These are phyloP conservation scores for Blomia tropicalis DNA, from an alignment of 2,888 invertebrate species.

Conservation along the genomic window DNA sequence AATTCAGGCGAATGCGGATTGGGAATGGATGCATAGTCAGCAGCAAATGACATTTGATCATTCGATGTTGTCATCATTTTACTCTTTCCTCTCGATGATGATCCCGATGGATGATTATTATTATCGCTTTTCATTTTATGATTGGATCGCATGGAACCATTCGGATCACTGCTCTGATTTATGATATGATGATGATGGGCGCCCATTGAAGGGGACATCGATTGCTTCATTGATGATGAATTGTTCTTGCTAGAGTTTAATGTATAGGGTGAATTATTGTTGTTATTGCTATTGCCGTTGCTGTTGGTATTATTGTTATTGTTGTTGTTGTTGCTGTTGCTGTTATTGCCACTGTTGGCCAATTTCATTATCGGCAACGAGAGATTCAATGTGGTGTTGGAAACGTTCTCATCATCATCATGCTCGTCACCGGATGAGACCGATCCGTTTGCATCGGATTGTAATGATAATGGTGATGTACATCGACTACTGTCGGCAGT, in stretches of 20 bases:
- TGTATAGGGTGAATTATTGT: not conserved
- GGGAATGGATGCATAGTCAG: not conserved
- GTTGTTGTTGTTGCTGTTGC: not conserved
- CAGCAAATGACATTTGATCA: not conserved
- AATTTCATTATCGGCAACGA: not conserved
- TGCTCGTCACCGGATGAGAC: not conserved
- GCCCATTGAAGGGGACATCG: not conserved
- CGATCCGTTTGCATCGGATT: not conserved
- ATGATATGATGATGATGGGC: not conserved
- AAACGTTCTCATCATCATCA: not conserved
- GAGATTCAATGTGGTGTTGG: conserved; percentile 2
- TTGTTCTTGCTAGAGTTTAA: not conserved
- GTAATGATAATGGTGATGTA: conserved; percentile 1
- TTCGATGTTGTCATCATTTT: not conserved
- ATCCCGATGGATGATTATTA: not conserved
- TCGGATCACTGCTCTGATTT: not conserved
- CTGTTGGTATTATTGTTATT: not conserved
- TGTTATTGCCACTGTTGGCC: not conserved
- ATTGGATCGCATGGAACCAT: not conserved
- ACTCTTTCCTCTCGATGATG: not conserved
- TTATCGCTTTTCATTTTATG: not conserved
- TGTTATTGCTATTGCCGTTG: not conserved
- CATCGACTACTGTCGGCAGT: conserved; percentile 7
- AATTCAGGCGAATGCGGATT: not conserved
- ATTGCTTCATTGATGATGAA: conserved; percentile 1